Base-by-base conservation (phyloP, 2,888 invertebrate species). In the Microctonus hyperodae region DNA sequence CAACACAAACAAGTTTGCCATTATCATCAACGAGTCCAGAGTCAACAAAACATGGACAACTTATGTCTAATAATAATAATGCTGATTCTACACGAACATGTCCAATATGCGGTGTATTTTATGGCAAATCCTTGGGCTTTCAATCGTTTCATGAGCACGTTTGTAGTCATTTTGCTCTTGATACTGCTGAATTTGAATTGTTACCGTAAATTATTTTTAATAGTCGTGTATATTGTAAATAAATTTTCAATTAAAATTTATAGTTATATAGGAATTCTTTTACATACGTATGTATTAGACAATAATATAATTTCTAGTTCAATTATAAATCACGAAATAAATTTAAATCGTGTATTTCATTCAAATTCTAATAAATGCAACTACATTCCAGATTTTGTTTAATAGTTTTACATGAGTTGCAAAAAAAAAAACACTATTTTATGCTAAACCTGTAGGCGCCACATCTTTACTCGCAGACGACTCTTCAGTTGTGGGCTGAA, bases 401-500 rank as follows among this genome's bases (percentile, higher is more conserved):
- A 2, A 3, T 35, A 53, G 20, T 35, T 62, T 40, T 23, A 44
- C 20, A 10, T 2, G 3, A 37, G n/a, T 35, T 35, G 22, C 22
- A 13, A 53, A 65, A 37, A 59, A n/a, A n/a, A n/a, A n/a, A n/a
- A n/a, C n/a, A 28, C 20, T 61, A 11, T 37, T 65, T 73, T 88
- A 92, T 68, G 90, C 92, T 77, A 92, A 85, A 75, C 92, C 88
- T 53, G 89, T 88, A 37, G 92, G 92, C 82, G 93, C 92, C 0
- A 92, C 88, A 83, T 92, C 91, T 72, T 88, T 91, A n/a, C 89
- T 88, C 37, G 87, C 86, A 0, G 92, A 88, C 48, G 90, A 87
- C 72, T 90, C 88, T 75, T 92, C 90, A 20, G 93, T 93, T 0
- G 92, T 88, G 79, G 91, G 90, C 79, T 95, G 91, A 22, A 95